A percentile compares a stretch with the other conserved stretches of the same genome.
Evolutionary conservation across 2,797 vertebrate genomes (phyloP).

Genomic region (Tauraco hartlaubi): DNA sequence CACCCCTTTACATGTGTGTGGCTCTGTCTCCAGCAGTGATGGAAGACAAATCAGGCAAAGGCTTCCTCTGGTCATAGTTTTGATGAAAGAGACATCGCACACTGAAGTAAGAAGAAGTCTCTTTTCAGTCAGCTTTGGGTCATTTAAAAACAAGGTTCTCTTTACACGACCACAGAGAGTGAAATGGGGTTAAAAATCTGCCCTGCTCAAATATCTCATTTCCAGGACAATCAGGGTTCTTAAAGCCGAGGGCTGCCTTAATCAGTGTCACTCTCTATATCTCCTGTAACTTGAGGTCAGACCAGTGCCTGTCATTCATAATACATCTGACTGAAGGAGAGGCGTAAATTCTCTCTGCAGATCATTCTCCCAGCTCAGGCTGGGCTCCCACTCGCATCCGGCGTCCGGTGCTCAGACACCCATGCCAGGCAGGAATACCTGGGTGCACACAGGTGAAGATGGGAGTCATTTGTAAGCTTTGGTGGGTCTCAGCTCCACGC

Average conservation of each 20-base stretch:
- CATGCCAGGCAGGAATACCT: background rate
- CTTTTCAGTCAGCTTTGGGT: background rate
- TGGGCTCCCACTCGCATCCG: rapidly evolving
- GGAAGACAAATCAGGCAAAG: background rate
- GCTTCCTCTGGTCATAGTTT: background rate
- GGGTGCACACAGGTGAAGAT: rapidly evolving
- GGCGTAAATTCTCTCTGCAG: background rate
- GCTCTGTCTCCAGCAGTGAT: background rate
- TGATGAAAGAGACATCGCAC: background rate
- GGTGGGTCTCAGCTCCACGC: rapidly evolving
- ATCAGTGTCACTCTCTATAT: background rate
- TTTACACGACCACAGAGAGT: background rate
- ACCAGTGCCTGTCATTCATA: background rate
- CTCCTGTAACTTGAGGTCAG: background rate
- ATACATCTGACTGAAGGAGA: background rate
- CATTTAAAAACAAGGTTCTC: background rate
- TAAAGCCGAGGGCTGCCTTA: background rate
- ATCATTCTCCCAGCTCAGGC: background rate
- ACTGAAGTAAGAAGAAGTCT: background rate
- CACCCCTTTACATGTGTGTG: rapidly evolving
- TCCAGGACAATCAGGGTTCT: background rate
- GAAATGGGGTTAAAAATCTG: background rate
- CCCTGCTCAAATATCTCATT: background rate
- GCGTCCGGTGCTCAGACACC: background rate
- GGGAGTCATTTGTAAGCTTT: background rate